Percentiles rank a stretch among this genome's conserved stretches.
Evolutionary conservation across 2,797 vertebrate species (phyloP).

Genomic region (Luscinia megarhynchos): DNA sequence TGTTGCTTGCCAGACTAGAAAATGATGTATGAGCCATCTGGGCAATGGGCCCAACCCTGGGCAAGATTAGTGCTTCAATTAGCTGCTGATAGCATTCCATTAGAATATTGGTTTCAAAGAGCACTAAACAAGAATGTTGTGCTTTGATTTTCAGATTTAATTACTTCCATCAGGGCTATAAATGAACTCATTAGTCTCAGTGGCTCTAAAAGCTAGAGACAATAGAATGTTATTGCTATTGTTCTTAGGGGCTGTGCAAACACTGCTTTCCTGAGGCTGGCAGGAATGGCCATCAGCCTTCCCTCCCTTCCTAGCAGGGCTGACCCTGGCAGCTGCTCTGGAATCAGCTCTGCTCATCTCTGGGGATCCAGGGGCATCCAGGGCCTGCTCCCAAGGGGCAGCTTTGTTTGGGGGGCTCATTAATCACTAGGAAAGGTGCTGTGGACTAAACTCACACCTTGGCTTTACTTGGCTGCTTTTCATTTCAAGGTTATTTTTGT

Average conservation of each 20-base stretch:
- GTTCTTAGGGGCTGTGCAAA: constrained; percentile 49
- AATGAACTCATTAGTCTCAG: constrained; percentile 80
- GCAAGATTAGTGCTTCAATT: constrained; percentile 78
- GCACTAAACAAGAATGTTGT: constrained; percentile 79
- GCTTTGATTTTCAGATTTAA: constrained; percentile 80
- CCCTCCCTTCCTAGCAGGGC: neutral
- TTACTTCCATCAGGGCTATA: constrained; percentile 80
- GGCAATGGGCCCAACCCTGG: constrained; percentile 73
- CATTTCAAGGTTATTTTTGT: neutral
- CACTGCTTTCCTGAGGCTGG: neutral
- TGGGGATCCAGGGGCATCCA: neutral
- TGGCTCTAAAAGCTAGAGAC: constrained; percentile 71
- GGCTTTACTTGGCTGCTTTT: neutral
- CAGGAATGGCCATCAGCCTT: neutral
- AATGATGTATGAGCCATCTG: constrained; percentile 76
- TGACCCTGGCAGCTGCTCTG: neutral
- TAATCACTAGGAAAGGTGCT: too few species aligned
- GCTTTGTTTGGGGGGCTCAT: neutral
- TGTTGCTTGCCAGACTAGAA: constrained; percentile 73
- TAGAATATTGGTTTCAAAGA: constrained; percentile 79
- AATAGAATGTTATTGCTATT: constrained; percentile 71
- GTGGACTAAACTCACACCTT: neutral
- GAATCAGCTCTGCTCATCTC: neutral
- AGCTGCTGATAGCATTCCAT: constrained; percentile 77
- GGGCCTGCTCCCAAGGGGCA: neutral